Percentiles rank a stretch among this genome's conserved stretches.
Evolutionary conservation across 2,797 vertebrate genomes (phyloP).

Genomic region (Sciurus vulgaris): DNA sequence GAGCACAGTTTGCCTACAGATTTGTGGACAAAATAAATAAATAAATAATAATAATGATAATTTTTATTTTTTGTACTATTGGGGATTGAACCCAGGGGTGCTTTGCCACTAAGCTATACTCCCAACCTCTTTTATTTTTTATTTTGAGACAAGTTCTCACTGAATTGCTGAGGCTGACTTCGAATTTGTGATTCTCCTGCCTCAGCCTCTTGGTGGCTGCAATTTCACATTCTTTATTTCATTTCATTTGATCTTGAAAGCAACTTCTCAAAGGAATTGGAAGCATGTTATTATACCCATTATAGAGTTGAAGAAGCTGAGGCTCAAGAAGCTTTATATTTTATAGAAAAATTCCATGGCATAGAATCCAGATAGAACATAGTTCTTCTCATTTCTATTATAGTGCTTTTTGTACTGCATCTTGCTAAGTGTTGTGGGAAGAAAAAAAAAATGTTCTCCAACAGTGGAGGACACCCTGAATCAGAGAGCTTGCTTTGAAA

Average conservation of each 20-base stretch:
- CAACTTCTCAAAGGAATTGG: background rate
- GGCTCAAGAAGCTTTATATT: background rate
- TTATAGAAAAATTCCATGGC: background rate
- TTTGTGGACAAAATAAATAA: background rate
- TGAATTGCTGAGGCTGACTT: too few species aligned
- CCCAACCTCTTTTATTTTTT: too few species aligned
- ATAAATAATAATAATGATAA: too few species aligned
- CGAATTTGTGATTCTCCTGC: too few species aligned
- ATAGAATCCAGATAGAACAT: background rate
- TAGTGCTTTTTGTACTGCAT: background rate
- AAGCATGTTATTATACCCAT: background rate
- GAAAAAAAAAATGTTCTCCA: background rate
- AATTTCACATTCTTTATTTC: constrained; percentile 24
- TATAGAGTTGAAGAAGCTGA: constrained; percentile 5
- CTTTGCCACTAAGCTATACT: too few species aligned
- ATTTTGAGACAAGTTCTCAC: too few species aligned
- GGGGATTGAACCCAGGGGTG: too few species aligned
- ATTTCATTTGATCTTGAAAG: background rate
- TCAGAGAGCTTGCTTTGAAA: background rate
- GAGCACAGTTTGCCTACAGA: background rate
- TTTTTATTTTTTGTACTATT: too few species aligned
- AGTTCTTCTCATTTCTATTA: background rate
- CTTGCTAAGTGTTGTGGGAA: background rate
- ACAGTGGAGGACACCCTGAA: background rate
- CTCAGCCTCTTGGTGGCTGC: too few species aligned